A percentile compares a stretch with the other conserved stretches of the same genome.
Conservation (phyloP, 2,888 invertebrate species). For the Acanthosepion esculentum region DNA sequence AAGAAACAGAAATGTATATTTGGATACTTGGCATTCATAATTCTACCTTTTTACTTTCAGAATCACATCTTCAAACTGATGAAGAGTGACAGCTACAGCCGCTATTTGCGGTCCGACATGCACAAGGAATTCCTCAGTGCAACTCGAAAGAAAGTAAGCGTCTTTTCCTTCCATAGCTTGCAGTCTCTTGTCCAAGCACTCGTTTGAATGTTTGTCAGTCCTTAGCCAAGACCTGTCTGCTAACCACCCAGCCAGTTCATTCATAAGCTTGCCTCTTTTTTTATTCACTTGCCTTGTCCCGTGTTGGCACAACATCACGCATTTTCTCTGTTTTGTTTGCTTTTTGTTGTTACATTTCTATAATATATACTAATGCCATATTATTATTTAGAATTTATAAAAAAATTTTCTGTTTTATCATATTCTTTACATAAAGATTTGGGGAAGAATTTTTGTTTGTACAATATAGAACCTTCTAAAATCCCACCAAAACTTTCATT, state of each 20-base stretch:
- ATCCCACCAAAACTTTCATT: neutral
- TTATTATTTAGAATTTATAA: too few relatives aligned
- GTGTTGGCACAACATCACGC: too few relatives aligned
- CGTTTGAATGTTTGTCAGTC: neutral
- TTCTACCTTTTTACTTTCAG: slow-evolving; percentile 77
- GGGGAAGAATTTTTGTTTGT: too few relatives aligned
- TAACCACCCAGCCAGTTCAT: neutral
- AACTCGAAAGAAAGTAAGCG: slow-evolving; percentile 92
- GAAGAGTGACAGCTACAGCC: slow-evolving; percentile 99
- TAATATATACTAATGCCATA: too few relatives aligned
- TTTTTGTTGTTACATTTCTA: too few relatives aligned
- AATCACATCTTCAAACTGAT: slow-evolving; percentile 99
- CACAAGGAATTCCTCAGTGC: slow-evolving; percentile 97
- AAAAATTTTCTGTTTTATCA: too few relatives aligned
- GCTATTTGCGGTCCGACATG: slow-evolving; percentile 97
- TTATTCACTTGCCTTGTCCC: too few relatives aligned
- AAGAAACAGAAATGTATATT: too few relatives aligned
- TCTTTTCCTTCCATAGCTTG: neutral
- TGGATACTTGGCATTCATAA: too few relatives aligned
- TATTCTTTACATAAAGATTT: too few relatives aligned
- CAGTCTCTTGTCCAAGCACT: neutral
- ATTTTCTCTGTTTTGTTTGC: too few relatives aligned
- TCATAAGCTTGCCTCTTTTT: neutral
- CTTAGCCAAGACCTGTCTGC: neutral
- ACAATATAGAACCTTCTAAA: too few relatives aligned